Percentiles rank a stretch among this genome's conserved stretches.
Conservation (phyloP, 2,888 invertebrate genomes). For the Pristionchus fissidentatus region DNA sequence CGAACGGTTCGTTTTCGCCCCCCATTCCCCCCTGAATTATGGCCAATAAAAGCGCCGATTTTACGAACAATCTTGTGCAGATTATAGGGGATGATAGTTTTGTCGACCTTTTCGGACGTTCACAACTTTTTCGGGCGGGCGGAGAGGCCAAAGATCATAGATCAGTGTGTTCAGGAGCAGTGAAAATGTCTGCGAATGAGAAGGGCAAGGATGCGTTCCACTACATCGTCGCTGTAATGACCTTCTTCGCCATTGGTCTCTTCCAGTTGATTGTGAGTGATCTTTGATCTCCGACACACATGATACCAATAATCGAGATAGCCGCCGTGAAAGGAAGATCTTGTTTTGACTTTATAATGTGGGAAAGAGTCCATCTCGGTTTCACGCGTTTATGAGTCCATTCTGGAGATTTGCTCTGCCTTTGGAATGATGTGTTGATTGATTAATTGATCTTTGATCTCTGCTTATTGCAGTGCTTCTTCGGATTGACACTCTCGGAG, state of each 20-base stretch:
- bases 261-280: constrained; percentile 65
- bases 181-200: not conserved
- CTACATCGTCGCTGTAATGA: constrained; percentile 66
- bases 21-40: not conserved
- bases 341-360: too few relatives aligned
- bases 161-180: constrained; percentile 17
- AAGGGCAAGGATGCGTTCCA: constrained; percentile 67
- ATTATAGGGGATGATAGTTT: not conserved
- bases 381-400: too few relatives aligned
- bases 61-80: not conserved
- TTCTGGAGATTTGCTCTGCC: too few relatives aligned
- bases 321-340: too few relatives aligned
- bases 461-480: constrained; percentile 66
- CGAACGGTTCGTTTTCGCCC: constrained; percentile 25
- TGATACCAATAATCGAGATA: not conserved
- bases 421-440: too few relatives aligned
- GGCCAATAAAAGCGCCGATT: not conserved
- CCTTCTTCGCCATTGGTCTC: constrained; percentile 66
- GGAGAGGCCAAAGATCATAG: not conserved
- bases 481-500: constrained; percentile 70
- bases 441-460: not conserved
- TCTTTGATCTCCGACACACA: not conserved
- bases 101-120: constrained; percentile 13
- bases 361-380: too few relatives aligned
- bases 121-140: too few relatives aligned